phyloP scores from a whole-genome alignment of 2,797 vertebrate genomes.

The Anguilla anguilla region DNA sequence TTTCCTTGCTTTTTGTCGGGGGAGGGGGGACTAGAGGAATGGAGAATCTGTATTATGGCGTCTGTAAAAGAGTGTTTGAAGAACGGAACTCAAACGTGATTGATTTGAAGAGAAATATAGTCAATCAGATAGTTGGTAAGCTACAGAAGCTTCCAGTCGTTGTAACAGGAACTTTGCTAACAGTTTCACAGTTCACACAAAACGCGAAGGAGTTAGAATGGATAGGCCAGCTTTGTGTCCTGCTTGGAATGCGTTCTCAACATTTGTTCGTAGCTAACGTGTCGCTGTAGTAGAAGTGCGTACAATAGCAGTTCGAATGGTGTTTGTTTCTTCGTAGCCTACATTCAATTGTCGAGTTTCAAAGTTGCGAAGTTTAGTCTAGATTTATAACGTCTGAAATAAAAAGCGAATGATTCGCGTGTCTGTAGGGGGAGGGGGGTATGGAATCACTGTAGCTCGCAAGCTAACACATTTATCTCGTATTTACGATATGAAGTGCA shows the following conservation, averaged over 20 bases:
- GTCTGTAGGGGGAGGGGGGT: background rate
- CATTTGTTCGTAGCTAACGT: constrained; percentile 24
- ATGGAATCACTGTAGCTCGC: background rate
- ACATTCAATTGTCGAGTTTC: background rate
- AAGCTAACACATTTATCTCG: constrained; percentile 12
- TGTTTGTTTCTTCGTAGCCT: constrained; percentile 7
- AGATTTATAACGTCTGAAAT: background rate
- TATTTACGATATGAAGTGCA: background rate
- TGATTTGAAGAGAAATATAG: constrained; percentile 21
- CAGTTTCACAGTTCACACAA: constrained; percentile 19
- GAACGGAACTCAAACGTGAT: constrained; percentile 1
- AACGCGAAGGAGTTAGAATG: constrained; percentile 14
- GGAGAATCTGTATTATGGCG: constrained; percentile 31
- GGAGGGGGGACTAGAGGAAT: constrained; percentile 47
- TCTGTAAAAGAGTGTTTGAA: constrained; percentile 15
- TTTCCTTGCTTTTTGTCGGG: constrained; percentile 55
- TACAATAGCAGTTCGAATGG: background rate
- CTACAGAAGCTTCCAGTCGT: background rate
- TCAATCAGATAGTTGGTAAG: constrained; percentile 24
- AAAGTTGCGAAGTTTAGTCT: constrained; percentile 9
- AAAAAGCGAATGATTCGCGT: background rate
- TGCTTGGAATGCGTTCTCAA: constrained; percentile 19
- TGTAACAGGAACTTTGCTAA: constrained; percentile 16
- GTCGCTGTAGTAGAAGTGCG: background rate
- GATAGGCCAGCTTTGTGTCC: constrained; percentile 41